Evolutionary conservation across 2,888 invertebrate species (phyloP).

Genomic region (Seira sanloemensis): DNA sequence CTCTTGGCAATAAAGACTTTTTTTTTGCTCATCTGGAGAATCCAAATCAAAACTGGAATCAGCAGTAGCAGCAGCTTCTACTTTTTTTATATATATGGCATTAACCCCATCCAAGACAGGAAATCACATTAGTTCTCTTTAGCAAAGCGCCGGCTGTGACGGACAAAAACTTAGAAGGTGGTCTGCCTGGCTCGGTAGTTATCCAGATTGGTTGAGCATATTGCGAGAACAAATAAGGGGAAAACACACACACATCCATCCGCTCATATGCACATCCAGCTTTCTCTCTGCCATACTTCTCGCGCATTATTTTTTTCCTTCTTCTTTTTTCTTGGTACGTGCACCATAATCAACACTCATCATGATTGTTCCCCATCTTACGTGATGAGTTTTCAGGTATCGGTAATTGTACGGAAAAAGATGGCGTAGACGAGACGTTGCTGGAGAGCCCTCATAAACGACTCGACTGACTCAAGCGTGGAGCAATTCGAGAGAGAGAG

Average conservation of each 20-base stretch:
- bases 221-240: constrained; percentile 18
- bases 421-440: background rate
- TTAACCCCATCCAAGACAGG: constrained; percentile 28
- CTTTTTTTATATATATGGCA: background rate
- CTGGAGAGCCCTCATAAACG: constrained; percentile 3
- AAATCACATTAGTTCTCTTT: constrained; percentile 45
- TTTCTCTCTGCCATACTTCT: background rate
- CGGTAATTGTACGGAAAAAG: constrained; percentile 31
- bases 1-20: constrained; percentile 57
- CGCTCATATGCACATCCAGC: constrained; percentile 12
- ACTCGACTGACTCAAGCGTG: background rate
- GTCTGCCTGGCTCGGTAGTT: background rate
- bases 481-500: background rate
- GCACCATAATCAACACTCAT: constrained; percentile 27
- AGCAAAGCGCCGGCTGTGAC: constrained; percentile 50
- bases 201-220: background rate
- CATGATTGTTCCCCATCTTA: constrained; percentile 57
- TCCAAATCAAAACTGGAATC: constrained; percentile 59
- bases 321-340: constrained; percentile 26
- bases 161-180: constrained; percentile 40
- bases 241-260: background rate
- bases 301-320: background rate
- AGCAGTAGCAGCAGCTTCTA: constrained; percentile 39
- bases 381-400: constrained; percentile 56
- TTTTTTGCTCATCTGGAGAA: constrained; percentile 39